These are phyloP conservation scores for Caenorhabditis latens DNA, from an alignment of 1,140 invertebrate species.

Conservation along the genomic window DNA sequence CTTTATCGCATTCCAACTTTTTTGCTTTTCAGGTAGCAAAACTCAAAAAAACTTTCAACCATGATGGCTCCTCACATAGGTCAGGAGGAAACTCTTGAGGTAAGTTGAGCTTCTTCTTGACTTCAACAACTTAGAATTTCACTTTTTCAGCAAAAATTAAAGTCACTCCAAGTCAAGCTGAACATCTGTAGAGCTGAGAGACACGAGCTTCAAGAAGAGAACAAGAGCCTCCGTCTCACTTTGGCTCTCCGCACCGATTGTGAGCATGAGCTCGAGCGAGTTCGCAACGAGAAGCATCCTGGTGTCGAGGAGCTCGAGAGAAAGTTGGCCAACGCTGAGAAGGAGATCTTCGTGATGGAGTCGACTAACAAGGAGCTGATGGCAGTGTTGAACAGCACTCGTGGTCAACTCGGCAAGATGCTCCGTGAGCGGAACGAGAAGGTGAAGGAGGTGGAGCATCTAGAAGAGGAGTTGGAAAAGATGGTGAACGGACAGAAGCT, in stretches of 20 bases:
- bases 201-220: not conserved
- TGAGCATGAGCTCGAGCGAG: not conserved
- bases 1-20: not conserved
- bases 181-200: not conserved
- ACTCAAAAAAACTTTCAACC: not conserved
- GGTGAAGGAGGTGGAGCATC: not conserved
- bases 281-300: not conserved
- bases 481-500: not conserved
- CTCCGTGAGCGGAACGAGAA: not conserved
- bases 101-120: too few species aligned
- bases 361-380: slow-evolving; percentile 1
- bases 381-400: not conserved
- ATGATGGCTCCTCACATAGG: too few species aligned
- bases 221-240: not conserved
- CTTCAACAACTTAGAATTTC: too few species aligned
- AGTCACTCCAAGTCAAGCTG: not conserved
- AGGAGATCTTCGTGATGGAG: not conserved
- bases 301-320: not conserved
- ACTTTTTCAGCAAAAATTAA: not conserved
- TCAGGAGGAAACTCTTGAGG: too few species aligned
- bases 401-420: not conserved
- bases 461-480: not conserved
- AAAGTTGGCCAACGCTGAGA: not conserved
- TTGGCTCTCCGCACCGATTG: slow-evolving; percentile 6
- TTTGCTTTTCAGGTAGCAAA: not conserved